Conservation (phyloP, 2,888 invertebrate species). For the Lasioglossum marginatum region DNA sequence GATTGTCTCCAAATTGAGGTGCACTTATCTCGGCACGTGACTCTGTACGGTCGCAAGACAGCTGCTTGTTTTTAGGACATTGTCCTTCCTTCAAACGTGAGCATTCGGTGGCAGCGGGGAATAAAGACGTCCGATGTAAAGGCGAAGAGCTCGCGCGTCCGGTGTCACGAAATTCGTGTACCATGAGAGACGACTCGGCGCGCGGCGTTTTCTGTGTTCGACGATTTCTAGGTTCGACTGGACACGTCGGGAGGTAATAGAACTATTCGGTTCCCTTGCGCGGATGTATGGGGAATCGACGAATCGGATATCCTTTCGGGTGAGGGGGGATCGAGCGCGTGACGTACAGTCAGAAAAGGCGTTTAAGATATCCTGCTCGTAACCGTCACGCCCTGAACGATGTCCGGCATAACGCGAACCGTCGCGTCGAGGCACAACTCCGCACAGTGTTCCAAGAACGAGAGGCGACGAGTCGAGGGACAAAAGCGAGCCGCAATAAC, state of each 20-base stretch:
- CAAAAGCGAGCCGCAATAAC: constrained; percentile 59
- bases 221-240: neutral
- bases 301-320: constrained; percentile 37
- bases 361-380: constrained; percentile 36
- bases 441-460: constrained; percentile 55
- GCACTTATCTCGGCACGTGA: constrained; percentile 68
- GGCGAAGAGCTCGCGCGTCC: neutral
- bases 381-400: constrained; percentile 52
- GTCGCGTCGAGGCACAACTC: constrained; percentile 36
- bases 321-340: neutral
- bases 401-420: constrained; percentile 52
- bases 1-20: constrained; percentile 73
- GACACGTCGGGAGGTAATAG: neutral
- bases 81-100: constrained; percentile 31
- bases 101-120: constrained; percentile 9
- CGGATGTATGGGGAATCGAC: neutral
- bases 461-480: constrained; percentile 12
- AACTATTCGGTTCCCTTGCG: neutral
- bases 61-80: constrained; percentile 28
- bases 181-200: neutral
- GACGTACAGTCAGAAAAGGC: constrained; percentile 19
- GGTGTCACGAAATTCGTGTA: constrained; percentile 2
- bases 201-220: too few relatives aligned
- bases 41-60: constrained; percentile 39
- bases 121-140: constrained; percentile 27